Evolutionary conservation across 2,888 invertebrate genomes (phyloP).

Genomic region (Melitaea athalia): DNA sequence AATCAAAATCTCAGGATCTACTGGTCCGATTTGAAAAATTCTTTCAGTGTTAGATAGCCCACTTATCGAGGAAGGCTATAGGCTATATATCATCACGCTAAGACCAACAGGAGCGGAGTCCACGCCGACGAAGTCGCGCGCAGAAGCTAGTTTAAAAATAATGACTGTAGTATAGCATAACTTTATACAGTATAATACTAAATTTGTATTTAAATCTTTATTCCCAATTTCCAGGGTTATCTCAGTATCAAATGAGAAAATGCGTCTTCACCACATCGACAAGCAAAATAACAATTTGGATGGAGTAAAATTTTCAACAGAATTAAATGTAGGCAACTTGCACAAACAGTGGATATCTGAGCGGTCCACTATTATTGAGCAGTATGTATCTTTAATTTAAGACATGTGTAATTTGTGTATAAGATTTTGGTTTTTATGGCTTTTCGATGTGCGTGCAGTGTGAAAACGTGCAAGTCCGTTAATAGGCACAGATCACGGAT

Average conservation of each 20-base stretch:
- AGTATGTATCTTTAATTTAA: slow-evolving; percentile 66
- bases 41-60: too few species aligned
- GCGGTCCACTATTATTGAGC: slow-evolving; percentile 78
- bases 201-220: background rate
- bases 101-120: too few species aligned
- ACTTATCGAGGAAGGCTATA: too few species aligned
- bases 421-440: background rate
- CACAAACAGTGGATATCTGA: slow-evolving; percentile 77
- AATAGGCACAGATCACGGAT: too few species aligned
- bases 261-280: slow-evolving; percentile 70
- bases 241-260: slow-evolving; percentile 82
- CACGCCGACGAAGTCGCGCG: too few species aligned
- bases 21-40: too few species aligned
- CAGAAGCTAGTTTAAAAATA: too few species aligned
- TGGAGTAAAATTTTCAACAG: slow-evolving; percentile 64
- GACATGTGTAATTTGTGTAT: background rate
- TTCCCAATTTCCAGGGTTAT: slow-evolving; percentile 75
- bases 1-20: too few species aligned
- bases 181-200: too few species aligned
- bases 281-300: slow-evolving; percentile 57
- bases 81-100: too few species aligned
- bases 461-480: too few species aligned
- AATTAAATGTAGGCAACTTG: slow-evolving; percentile 69
- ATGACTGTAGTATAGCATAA: too few species aligned
- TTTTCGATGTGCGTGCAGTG: background rate